These are phyloP conservation scores for Drosophila saltans DNA, from an alignment of 1,140 invertebrate genomes.

Conservation along the genomic window DNA sequence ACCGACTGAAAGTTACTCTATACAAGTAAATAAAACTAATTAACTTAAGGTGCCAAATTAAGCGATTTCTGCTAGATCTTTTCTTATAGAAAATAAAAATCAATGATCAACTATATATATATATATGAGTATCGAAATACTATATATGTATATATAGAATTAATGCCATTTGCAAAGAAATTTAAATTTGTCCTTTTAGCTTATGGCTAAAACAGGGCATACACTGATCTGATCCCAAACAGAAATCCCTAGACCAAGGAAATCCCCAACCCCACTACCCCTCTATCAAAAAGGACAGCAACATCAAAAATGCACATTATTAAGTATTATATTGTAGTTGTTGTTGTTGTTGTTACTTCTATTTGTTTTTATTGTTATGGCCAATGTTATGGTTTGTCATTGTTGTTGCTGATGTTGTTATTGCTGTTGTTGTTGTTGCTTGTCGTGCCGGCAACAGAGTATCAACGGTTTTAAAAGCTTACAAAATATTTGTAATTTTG, in stretches of 20 bases:
- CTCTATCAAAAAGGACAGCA: conserved; percentile 42
- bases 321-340: conserved; percentile 69
- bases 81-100: too few relatives aligned
- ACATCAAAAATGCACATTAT: conserved; percentile 75
- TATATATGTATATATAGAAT: too few relatives aligned
- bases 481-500: conserved; percentile 79
- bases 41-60: too few relatives aligned
- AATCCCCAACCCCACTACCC: background rate
- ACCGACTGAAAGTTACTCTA: background rate
- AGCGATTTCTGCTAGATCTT: too few relatives aligned
- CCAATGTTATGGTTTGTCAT: conserved; percentile 71
- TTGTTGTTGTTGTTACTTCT: conserved; percentile 52
- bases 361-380: conserved; percentile 78
- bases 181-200: too few relatives aligned
- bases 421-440: conserved; percentile 46
- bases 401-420: conserved; percentile 16
- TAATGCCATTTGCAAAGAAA: too few relatives aligned
- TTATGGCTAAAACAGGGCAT: background rate
- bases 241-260: background rate
- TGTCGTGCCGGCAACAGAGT: conserved; percentile 40
- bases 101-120: too few relatives aligned
- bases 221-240: background rate
- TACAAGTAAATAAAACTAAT: too few relatives aligned
- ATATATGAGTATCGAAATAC: too few relatives aligned
- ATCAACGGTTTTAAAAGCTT: conserved; percentile 76